Percentiles rank a stretch among this genome's conserved stretches.
Conservation (phyloP, 2,797 vertebrate species). For the Echiichthys vipera region DNA sequence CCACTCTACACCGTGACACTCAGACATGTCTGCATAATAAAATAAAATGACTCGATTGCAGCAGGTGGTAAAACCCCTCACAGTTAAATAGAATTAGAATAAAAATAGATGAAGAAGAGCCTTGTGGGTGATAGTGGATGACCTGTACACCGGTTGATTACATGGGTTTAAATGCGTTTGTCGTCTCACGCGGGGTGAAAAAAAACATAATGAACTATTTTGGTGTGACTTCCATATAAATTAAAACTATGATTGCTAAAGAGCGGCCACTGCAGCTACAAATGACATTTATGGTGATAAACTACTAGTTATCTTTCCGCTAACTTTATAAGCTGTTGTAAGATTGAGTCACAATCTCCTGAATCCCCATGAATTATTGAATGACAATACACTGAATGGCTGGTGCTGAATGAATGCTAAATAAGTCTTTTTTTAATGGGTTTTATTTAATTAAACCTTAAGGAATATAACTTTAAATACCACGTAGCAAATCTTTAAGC, state of each 20-base stretch:
- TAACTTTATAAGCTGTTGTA: background rate
- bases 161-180: background rate
- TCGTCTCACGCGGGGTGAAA: background rate
- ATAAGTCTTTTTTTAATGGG: no score
- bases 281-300: background rate
- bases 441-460: no score
- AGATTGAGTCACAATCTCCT: background rate
- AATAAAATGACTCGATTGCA: slow-evolving; percentile 46
- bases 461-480: background rate
- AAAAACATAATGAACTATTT: background rate
- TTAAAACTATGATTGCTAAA: no score
- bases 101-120: slow-evolving; percentile 50
- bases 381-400: no score
- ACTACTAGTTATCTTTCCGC: background rate
- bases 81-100: slow-evolving; percentile 47
- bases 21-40: slow-evolving; percentile 39
- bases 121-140: background rate
- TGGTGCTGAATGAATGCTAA: no score
- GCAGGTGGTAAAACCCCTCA: slow-evolving; percentile 23
- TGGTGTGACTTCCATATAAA: background rate
- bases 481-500: background rate
- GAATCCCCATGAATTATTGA: no score
- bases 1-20: slow-evolving; percentile 47
- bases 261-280: no score
- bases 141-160: background rate